phyloP scores from a whole-genome alignment of 2,113 vertebrate species.

The Scartelaos histophorus region DNA sequence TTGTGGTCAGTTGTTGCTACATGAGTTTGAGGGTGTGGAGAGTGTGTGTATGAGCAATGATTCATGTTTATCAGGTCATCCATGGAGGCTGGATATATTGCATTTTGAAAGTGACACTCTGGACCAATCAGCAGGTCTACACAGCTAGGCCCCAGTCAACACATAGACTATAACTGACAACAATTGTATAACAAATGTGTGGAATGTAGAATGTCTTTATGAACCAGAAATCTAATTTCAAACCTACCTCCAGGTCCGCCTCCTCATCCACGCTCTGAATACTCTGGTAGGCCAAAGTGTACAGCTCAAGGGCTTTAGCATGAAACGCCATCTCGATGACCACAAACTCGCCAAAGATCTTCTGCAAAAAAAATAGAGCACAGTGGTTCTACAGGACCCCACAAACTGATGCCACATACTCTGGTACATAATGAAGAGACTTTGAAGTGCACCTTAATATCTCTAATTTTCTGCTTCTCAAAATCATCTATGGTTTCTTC shows the following conservation, averaged over 20 bases:
- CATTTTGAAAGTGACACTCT: constrained; percentile 11
- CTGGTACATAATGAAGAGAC: neutral
- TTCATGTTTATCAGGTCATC: constrained; percentile 9
- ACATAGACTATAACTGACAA: neutral
- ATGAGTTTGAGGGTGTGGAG: constrained; percentile 43
- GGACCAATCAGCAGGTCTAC: neutral
- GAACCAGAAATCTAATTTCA: neutral
- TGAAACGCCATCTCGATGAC: constrained; percentile 97
- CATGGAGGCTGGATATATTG: neutral
- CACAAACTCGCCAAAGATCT: constrained; percentile 92
- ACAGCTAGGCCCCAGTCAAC: constrained; percentile 1
- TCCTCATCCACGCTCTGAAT: constrained; percentile 95
- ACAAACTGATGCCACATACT: neutral
- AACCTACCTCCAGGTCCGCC: too few relatives aligned
- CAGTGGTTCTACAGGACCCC: too few relatives aligned
- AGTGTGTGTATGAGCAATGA: constrained; percentile 21
- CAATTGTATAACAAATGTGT: constrained; percentile 4
- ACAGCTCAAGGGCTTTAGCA: constrained; percentile 93
- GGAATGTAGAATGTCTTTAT: constrained; percentile 1
- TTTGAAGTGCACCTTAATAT: constrained; percentile 85
- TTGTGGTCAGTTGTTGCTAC: constrained; percentile 15
- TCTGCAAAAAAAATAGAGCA: constrained; percentile 72
- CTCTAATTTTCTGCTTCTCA: constrained; percentile 95
- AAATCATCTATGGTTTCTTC: constrained; percentile 97
- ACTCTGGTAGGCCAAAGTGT: constrained; percentile 89